Evolutionary conservation across 2,113 vertebrate species (phyloP).

Genomic region (Rattus rattus): DNA sequence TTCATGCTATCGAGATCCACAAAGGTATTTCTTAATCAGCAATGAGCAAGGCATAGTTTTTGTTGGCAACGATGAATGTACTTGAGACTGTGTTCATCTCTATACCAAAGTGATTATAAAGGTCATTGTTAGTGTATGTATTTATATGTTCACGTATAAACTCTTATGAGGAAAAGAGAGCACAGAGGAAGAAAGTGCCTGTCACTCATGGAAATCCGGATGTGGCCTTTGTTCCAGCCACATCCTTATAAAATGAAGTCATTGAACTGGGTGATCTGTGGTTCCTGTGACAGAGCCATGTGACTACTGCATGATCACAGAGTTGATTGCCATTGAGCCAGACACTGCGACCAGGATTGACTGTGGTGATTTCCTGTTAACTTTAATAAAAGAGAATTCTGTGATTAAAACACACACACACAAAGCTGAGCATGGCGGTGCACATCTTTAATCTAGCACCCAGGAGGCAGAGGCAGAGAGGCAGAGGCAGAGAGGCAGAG

Average conservation of each 20-base stretch:
- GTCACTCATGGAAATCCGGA: not conserved
- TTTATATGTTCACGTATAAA: not conserved
- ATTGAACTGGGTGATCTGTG: not conserved
- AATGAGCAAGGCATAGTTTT: not conserved
- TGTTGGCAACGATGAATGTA: not conserved
- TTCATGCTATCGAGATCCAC: not conserved
- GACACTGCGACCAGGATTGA: not conserved
- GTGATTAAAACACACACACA: not conserved
- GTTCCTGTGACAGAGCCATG: not conserved
- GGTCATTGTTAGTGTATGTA: not conserved
- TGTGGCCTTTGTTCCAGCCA: not conserved
- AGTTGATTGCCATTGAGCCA: not conserved
- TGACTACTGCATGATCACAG: not conserved
- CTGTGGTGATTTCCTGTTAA: not conserved
- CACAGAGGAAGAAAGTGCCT: not conserved
- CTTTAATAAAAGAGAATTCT: not conserved
- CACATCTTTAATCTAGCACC: not conserved
- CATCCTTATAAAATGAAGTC: not conserved
- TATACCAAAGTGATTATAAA: not conserved
- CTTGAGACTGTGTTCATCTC: not conserved
- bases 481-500: too few relatives aligned
- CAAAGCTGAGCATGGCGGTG: not conserved
- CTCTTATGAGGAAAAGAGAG: not conserved
- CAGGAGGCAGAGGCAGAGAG: not conserved
- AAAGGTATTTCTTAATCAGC: not conserved